Conservation (phyloP, 2,797 vertebrate genomes). For the Cetoscarus ocellatus region DNA sequence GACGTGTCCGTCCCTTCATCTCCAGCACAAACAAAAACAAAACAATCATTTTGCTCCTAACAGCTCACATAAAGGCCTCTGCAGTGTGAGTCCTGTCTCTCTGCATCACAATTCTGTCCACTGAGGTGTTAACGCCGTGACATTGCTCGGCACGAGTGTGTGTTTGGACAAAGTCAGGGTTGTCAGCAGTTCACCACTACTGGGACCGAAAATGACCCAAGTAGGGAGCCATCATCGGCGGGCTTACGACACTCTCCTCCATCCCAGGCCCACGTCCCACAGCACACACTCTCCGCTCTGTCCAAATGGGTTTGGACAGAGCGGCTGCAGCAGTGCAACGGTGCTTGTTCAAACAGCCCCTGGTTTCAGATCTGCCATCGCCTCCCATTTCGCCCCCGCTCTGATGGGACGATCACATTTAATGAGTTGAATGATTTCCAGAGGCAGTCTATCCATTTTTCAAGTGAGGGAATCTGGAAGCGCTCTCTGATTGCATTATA, state of each 20-base stretch:
- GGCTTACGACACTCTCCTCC: constrained; percentile 47
- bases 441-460: constrained; percentile 44
- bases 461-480: constrained; percentile 37
- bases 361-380: constrained; percentile 51
- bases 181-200: constrained; percentile 58
- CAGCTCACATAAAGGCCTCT: constrained; percentile 23
- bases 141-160: constrained; percentile 25
- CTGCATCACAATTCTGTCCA: constrained; percentile 33
- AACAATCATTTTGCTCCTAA: constrained; percentile 42
- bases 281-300: constrained; percentile 35
- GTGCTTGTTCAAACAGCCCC: constrained; percentile 47
- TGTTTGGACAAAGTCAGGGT: constrained; percentile 22
- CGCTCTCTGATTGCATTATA: constrained; percentile 46
- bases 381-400: constrained; percentile 48
- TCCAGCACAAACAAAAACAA: constrained; percentile 29
- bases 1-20: constrained; percentile 34
- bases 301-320: constrained; percentile 53
- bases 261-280: constrained; percentile 35
- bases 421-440: constrained; percentile 63
- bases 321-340: constrained; percentile 42
- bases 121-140: constrained; percentile 43
- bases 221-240: constrained; percentile 50
- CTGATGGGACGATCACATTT: constrained; percentile 53
- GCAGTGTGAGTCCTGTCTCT: constrained; percentile 22
- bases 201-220: constrained; percentile 56